A percentile compares a stretch with the other conserved stretches of the same genome.
These are phyloP conservation scores for Aphodius granarius DNA, from an alignment of 2,888 invertebrate genomes.

Conservation along the genomic window DNA sequence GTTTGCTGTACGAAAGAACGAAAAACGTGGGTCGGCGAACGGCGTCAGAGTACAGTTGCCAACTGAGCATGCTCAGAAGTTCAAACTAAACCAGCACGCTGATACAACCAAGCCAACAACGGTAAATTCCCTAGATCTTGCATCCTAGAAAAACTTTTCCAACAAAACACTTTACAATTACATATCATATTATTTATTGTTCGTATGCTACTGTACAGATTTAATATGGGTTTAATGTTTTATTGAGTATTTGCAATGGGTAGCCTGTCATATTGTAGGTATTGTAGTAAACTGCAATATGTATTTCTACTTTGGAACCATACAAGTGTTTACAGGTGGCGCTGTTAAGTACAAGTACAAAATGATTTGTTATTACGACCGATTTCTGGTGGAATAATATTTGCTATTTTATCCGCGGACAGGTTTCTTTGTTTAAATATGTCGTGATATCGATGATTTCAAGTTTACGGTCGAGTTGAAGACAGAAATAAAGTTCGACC, in stretches of 20 bases:
- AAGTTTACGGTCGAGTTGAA: background rate
- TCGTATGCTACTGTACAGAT: too few relatives aligned
- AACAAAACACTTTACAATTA: too few relatives aligned
- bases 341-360: too few relatives aligned
- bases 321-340: too few relatives aligned
- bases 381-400: too few relatives aligned
- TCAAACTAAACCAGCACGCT: conserved; percentile 2
- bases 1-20: conserved; percentile 25
- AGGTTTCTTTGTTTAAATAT: background rate
- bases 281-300: too few relatives aligned
- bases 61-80: conserved; percentile 1
- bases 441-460: background rate
- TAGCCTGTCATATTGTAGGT: too few relatives aligned
- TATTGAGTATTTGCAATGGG: too few relatives aligned
- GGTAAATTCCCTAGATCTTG: background rate
- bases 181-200: too few relatives aligned
- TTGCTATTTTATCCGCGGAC: background rate
- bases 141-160: background rate
- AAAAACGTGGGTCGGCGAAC: conserved; percentile 1
- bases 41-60: background rate
- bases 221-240: too few relatives aligned
- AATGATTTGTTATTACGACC: too few relatives aligned
- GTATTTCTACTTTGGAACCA: too few relatives aligned
- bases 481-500: background rate
- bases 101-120: background rate